Conservation (phyloP, 92 coral and sea anemone species). For the Porites cylindrica region DNA sequence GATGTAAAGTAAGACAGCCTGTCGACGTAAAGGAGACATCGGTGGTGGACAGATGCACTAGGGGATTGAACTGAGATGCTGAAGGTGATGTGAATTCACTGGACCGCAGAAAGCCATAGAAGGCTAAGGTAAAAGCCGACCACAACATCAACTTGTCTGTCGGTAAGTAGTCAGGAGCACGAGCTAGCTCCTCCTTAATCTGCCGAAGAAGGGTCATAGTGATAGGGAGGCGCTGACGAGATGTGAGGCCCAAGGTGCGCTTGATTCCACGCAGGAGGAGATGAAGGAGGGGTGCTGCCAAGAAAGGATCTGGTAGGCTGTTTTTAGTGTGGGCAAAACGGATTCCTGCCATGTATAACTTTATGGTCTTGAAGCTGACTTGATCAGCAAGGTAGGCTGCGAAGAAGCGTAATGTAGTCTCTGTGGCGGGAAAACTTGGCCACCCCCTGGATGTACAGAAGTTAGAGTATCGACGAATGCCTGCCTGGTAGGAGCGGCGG, state of each 20-base stretch:
- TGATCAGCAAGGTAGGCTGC: constrained; percentile 23
- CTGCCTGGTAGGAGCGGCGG: no score
- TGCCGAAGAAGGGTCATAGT: no score
- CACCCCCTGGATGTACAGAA: background rate
- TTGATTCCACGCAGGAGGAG: no score
- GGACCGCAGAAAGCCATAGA: no score
- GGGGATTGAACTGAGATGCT: constrained; percentile 1
- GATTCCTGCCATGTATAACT: constrained; percentile 2
- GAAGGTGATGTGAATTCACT: constrained; percentile 7
- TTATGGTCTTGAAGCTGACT: constrained; percentile 1
- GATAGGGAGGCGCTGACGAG: background rate
- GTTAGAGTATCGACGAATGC: constrained; percentile 21
- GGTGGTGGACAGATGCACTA: background rate
- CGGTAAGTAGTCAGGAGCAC: background rate
- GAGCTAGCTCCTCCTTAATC: background rate
- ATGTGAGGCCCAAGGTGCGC: constrained; percentile 1
- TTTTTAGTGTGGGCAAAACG: constrained; percentile 16
- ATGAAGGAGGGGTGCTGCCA: no score
- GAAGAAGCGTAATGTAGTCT: constrained; percentile 9
- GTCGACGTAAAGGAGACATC: constrained; percentile 19
- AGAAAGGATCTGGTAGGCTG: constrained; percentile 6
- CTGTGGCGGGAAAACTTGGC: background rate
- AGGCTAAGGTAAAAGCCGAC: no score
- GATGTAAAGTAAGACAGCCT: no score
- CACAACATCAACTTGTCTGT: constrained; percentile 9